Evolutionary conservation across 2,113 vertebrate genomes (phyloP).

Genomic region (Albula glossodonta): DNA sequence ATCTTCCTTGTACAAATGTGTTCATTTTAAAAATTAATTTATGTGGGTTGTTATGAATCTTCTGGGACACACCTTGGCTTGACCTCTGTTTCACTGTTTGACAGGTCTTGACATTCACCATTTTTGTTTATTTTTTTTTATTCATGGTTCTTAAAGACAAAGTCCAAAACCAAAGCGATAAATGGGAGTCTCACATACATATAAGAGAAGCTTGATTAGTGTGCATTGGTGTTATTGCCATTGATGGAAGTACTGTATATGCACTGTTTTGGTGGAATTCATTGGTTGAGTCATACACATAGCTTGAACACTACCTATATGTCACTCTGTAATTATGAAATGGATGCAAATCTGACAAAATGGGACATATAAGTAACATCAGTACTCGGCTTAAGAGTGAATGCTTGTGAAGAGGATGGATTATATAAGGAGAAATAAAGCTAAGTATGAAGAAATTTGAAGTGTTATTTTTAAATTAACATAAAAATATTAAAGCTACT

Average conservation of each 20-base stretch:
- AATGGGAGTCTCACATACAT: background rate
- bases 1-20: background rate
- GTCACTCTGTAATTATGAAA: slow-evolving; percentile 27
- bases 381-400: slow-evolving; percentile 1
- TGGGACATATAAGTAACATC: slow-evolving; percentile 21
- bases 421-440: slow-evolving; percentile 25
- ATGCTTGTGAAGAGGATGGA: slow-evolving; percentile 6
- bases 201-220: background rate
- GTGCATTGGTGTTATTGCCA: background rate
- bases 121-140: background rate
- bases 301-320: slow-evolving; percentile 18
- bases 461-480: slow-evolving; percentile 35
- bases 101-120: background rate
- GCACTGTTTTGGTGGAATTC: slow-evolving; percentile 14
- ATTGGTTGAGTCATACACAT: background rate
- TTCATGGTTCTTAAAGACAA: slow-evolving; percentile 12
- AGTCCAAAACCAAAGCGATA: slow-evolving; percentile 27
- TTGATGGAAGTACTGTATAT: slow-evolving; percentile 12
- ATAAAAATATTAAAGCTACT: slow-evolving; percentile 34
- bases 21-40: background rate
- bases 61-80: background rate
- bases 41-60: background rate
- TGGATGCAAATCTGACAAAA: slow-evolving; percentile 15
- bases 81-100: background rate
- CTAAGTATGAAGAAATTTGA: slow-evolving; percentile 28